These are phyloP conservation scores for Mantis religiosa DNA, from an alignment of 2,888 invertebrate species.

Conservation along the genomic window DNA sequence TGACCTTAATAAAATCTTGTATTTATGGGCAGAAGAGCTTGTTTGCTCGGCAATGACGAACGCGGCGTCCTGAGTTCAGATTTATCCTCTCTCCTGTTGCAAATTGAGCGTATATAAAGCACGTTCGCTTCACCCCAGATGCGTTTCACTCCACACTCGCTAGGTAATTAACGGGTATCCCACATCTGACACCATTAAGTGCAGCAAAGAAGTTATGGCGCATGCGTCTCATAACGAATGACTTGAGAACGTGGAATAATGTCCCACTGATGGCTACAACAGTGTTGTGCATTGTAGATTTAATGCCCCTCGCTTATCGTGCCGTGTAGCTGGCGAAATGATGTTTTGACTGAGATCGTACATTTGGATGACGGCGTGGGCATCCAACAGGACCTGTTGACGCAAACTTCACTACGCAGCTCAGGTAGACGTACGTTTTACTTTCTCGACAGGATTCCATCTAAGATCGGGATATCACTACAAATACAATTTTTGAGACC, in stretches of 20 bases:
- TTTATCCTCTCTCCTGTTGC: neutral
- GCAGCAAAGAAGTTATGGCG: neutral
- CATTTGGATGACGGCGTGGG: neutral
- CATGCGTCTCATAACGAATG: neutral
- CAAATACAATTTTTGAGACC: too few relatives aligned
- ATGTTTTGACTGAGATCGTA: neutral
- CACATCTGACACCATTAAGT: neutral
- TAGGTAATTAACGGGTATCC: neutral
- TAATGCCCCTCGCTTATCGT: neutral
- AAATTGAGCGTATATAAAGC: neutral
- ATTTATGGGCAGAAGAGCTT: neutral
- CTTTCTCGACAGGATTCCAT: too few relatives aligned
- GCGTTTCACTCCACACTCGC: neutral
- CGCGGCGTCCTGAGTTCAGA: conserved; percentile 30
- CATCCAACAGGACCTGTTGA: neutral
- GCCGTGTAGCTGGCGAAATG: neutral
- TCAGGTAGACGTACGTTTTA: too few relatives aligned
- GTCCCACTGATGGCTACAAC: neutral
- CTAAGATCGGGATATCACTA: too few relatives aligned
- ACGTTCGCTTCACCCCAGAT: neutral
- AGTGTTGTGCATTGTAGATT: neutral
- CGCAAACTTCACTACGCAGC: too few relatives aligned
- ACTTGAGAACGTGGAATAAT: neutral
- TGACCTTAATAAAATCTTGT: neutral
- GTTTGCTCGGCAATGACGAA: conserved; percentile 34